Conservation (phyloP, 2,888 invertebrate genomes). For the Scotopteryx bipunctaria region DNA sequence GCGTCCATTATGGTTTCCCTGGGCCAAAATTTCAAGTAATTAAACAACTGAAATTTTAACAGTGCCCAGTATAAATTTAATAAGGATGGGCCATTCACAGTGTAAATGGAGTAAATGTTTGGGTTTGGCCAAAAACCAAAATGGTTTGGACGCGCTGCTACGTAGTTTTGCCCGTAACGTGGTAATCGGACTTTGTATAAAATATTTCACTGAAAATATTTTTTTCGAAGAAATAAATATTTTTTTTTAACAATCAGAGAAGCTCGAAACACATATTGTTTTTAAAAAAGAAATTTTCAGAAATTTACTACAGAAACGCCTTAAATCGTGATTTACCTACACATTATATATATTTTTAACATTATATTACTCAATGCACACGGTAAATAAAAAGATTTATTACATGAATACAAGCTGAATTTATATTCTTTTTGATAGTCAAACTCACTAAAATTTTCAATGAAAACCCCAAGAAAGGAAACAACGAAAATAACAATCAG, state of each 20-base stretch:
- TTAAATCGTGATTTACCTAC: too few relatives aligned
- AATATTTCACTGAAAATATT: conserved; percentile 13
- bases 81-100: conserved; percentile 76
- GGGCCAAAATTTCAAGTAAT: conserved; percentile 75
- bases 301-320: too few relatives aligned
- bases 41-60: conserved; percentile 81
- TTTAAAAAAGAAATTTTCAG: too few relatives aligned
- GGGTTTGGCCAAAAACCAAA: conserved; percentile 79
- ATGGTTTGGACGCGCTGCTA: conserved; percentile 56
- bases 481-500: conserved; percentile 67
- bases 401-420: not conserved
- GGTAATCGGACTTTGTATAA: conserved; percentile 30
- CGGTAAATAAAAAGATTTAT: not conserved
- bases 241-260: too few relatives aligned
- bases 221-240: too few relatives aligned
- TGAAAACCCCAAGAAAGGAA: conserved; percentile 38
- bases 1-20: conserved; percentile 66
- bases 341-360: too few relatives aligned
- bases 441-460: not conserved
- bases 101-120: conserved; percentile 71
- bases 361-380: too few relatives aligned
- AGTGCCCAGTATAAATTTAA: conserved; percentile 78
- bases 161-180: conserved; percentile 52
- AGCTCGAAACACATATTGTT: too few relatives aligned
- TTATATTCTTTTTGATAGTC: not conserved